These are phyloP conservation scores for Corapipo altera DNA, from an alignment of 2,113 vertebrate genomes.

Conservation along the genomic window DNA sequence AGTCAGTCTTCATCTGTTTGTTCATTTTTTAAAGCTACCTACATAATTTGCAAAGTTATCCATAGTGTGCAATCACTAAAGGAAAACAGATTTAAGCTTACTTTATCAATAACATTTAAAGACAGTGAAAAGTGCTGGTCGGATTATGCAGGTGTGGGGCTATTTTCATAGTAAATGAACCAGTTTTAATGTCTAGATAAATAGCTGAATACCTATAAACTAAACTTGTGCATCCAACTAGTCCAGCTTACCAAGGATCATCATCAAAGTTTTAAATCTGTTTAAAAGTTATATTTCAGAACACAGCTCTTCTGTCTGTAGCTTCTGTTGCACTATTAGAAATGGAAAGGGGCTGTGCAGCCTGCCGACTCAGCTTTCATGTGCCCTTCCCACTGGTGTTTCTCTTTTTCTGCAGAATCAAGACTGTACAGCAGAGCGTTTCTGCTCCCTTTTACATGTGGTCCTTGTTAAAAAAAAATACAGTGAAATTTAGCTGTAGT, in stretches of 20 bases:
- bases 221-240: not conserved
- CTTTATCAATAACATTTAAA: not conserved
- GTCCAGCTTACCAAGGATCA: not conserved
- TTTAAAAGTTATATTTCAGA: not conserved
- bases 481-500: not conserved
- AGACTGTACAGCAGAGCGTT: slow-evolving; percentile 21
- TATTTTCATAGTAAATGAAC: not conserved
- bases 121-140: not conserved
- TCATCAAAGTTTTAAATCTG: not conserved
- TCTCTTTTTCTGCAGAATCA: slow-evolving; percentile 30
- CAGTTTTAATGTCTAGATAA: not conserved
- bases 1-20: not conserved
- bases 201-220: not conserved
- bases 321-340: not conserved
- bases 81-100: not conserved
- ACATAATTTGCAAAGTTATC: not conserved
- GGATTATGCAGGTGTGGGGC: not conserved
- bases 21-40: not conserved
- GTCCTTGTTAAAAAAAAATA: slow-evolving; percentile 59
- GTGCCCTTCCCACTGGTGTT: slow-evolving; percentile 29
- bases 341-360: not conserved
- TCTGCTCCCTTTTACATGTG: slow-evolving; percentile 58
- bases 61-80: accelerated
- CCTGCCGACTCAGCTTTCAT: slow-evolving; percentile 42
- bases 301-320: not conserved